Conservation (phyloP, 2,888 invertebrate genomes). For the Acleris emargana region DNA sequence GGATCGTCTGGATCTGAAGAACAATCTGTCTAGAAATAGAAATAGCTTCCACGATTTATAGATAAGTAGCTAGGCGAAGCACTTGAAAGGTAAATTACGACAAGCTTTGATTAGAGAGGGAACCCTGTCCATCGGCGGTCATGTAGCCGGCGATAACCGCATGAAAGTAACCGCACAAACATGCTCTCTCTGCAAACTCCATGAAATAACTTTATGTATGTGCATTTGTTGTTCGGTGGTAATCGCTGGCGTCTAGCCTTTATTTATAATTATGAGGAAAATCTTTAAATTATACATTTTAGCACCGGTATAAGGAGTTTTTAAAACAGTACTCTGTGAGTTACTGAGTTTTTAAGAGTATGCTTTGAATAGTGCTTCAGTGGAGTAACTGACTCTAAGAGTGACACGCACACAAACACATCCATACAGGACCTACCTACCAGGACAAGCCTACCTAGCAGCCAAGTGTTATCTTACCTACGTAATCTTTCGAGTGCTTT, state of each 20-base stretch:
- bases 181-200: constrained; percentile 59
- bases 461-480: no score
- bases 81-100: constrained; percentile 37
- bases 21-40: constrained; percentile 1
- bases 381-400: no score
- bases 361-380: no score
- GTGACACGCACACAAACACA: no score
- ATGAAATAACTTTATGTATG: constrained; percentile 19
- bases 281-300: no score
- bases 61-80: constrained; percentile 21
- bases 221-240: constrained; percentile 17
- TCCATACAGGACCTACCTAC: no score
- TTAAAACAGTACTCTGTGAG: no score
- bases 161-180: constrained; percentile 63
- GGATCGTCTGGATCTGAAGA: constrained; percentile 4
- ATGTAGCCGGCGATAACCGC: constrained; percentile 58
- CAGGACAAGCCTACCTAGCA: no score
- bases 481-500: no score
- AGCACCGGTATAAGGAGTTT: no score
- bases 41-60: constrained; percentile 11
- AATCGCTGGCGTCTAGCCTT: background rate
- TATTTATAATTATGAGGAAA: no score
- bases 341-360: no score
- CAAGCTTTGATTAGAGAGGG: constrained; percentile 47
- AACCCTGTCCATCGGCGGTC: constrained; percentile 48